These are phyloP conservation scores for Probaryconus sp. DNA, from an alignment of 1,140 invertebrate genomes.

Conservation along the genomic window DNA sequence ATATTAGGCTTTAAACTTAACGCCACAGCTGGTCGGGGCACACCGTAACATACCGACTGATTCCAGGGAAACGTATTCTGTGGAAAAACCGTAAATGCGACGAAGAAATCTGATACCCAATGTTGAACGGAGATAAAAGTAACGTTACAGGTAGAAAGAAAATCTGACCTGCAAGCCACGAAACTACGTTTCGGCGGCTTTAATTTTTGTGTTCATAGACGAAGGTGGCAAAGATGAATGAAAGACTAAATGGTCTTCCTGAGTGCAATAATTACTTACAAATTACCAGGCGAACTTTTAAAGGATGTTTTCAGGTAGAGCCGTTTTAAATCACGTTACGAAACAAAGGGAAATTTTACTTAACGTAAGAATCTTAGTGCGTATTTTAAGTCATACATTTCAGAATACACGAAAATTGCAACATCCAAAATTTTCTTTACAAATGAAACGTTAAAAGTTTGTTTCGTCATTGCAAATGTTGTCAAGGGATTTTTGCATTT, in stretches of 20 bases:
- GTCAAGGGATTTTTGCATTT: too few relatives aligned
- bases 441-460: too few relatives aligned
- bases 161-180: slow-evolving; percentile 34
- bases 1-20: slow-evolving; percentile 9
- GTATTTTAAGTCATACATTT: too few relatives aligned
- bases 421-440: too few relatives aligned
- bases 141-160: slow-evolving; percentile 39
- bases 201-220: slow-evolving; percentile 17
- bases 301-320: too few relatives aligned
- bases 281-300: too few relatives aligned
- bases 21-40: slow-evolving; percentile 33
- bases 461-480: too few relatives aligned
- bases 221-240: slow-evolving; percentile 32
- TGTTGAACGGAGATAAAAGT: slow-evolving; percentile 25
- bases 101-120: slow-evolving; percentile 34
- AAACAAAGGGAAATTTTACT: too few relatives aligned
- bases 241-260: slow-evolving; percentile 1
- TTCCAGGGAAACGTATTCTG: slow-evolving; percentile 36
- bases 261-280: too few relatives aligned
- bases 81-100: slow-evolving; percentile 38
- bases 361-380: too few relatives aligned
- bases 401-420: too few relatives aligned
- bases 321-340: too few relatives aligned
- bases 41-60: slow-evolving; percentile 1
- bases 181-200: slow-evolving; percentile 22